Conservation (phyloP, 2,888 invertebrate species). For the Drosophila peninsularis region DNA sequence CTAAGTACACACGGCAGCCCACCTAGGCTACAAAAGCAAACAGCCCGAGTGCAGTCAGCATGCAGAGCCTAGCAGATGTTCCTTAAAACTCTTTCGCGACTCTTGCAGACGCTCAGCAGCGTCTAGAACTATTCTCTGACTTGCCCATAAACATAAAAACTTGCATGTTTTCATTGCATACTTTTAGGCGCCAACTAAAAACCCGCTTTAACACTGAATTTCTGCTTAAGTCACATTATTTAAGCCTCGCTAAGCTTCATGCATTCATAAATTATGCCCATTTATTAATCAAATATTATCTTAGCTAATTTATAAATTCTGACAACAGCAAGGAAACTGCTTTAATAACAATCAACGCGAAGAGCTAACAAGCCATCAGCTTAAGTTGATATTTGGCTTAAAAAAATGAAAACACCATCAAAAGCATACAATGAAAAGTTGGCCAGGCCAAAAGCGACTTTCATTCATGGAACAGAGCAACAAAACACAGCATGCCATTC, state of each 20-base stretch:
- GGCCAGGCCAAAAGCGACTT: constrained; percentile 1
- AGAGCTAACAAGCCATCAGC: background rate
- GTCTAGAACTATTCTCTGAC: background rate
- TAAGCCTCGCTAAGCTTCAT: background rate
- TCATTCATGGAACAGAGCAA: constrained; percentile 13
- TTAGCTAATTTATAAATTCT: background rate
- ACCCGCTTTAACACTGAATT: background rate
- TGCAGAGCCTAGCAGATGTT: constrained; percentile 26
- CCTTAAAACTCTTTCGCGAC: constrained; percentile 36
- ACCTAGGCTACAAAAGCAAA: constrained; percentile 54
- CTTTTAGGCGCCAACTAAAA: constrained; percentile 7
- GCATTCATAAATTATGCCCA: background rate
- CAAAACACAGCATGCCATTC: background rate
- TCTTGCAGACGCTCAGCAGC: background rate
- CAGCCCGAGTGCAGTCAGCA: constrained; percentile 44
- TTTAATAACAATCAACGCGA: background rate
- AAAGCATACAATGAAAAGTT: constrained; percentile 11
- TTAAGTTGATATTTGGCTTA: constrained; percentile 10
- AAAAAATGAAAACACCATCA: background rate
- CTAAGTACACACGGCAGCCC: constrained; percentile 19
- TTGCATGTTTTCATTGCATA: background rate
- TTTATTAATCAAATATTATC: background rate
- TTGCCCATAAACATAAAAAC: background rate
- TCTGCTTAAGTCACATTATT: background rate
- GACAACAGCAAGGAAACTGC: background rate